Evolutionary conservation across 2,113 vertebrate genomes (phyloP).

Genomic region (Epinephelus moara): DNA sequence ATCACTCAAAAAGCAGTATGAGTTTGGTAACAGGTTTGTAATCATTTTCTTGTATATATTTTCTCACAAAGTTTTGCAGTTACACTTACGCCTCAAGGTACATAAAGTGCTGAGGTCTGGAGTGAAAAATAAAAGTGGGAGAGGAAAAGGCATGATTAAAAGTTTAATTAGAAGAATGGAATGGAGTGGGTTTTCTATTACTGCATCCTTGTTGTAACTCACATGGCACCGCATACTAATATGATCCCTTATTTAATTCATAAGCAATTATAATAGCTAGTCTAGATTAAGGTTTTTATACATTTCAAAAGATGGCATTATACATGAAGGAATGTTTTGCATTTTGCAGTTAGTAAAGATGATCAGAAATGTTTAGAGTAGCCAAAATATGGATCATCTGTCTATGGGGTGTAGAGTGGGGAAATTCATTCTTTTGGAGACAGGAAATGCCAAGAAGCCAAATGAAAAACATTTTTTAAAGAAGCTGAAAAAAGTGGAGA

Average conservation of each 20-base stretch:
- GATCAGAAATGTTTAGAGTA: not conserved
- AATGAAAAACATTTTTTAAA: not conserved
- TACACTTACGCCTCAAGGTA: constrained; percentile 37
- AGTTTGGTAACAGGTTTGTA: constrained; percentile 37
- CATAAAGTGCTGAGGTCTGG: constrained; percentile 56
- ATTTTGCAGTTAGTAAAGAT: not conserved
- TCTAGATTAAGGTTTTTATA: constrained; percentile 45
- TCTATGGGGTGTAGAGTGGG: not conserved
- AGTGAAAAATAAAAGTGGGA: constrained; percentile 15
- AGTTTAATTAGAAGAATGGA: constrained; percentile 76
- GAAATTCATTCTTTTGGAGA: too few relatives aligned
- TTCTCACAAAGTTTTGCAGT: constrained; percentile 35
- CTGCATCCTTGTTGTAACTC: constrained; percentile 60
- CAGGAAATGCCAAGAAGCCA: too few relatives aligned
- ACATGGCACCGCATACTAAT: constrained; percentile 73
- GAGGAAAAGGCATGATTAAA: constrained; percentile 57
- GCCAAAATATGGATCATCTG: not conserved
- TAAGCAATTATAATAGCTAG: constrained; percentile 60
- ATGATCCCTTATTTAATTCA: constrained; percentile 65
- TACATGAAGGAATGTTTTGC: not conserved
- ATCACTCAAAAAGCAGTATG: constrained; percentile 7
- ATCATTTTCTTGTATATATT: constrained; percentile 27
- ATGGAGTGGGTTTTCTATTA: constrained; percentile 71
- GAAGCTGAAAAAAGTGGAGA: not conserved
- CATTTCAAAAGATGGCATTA: not conserved